These are phyloP conservation scores for Gopherus evgoodei DNA, from an alignment of 2,113 vertebrate species.

Conservation along the genomic window DNA sequence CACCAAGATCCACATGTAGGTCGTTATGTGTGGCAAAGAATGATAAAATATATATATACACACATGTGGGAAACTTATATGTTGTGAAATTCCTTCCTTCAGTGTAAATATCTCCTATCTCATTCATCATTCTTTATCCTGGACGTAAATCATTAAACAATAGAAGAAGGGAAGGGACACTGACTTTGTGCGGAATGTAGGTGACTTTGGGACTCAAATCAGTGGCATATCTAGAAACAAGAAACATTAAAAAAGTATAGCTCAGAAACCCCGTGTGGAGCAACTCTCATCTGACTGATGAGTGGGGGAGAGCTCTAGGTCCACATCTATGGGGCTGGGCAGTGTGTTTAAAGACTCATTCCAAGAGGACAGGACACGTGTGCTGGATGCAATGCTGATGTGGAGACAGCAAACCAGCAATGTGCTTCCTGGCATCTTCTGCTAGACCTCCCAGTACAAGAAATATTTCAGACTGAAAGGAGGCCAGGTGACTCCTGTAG, in stretches of 20 bases:
- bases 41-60: neutral
- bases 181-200: rapidly evolving
- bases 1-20: neutral
- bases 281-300: neutral
- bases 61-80: neutral
- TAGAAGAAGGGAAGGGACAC: neutral
- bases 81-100: rapidly evolving
- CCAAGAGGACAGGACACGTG: rapidly evolving
- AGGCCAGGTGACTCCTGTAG: slow-evolving; percentile 11
- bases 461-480: neutral
- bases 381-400: rapidly evolving
- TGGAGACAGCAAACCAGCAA: rapidly evolving
- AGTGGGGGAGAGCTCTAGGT: rapidly evolving
- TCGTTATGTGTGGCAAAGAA: neutral
- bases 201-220: neutral
- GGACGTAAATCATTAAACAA: neutral
- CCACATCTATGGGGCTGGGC: too few relatives aligned
- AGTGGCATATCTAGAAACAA: neutral
- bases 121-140: neutral
- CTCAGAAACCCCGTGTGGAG: neutral
- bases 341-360: neutral
- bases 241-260: rapidly evolving
- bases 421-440: neutral
- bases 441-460: neutral
- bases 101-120: neutral